phyloP scores from a whole-genome alignment of 2,113 vertebrate species.

The Neofelis nebulosa region DNA sequence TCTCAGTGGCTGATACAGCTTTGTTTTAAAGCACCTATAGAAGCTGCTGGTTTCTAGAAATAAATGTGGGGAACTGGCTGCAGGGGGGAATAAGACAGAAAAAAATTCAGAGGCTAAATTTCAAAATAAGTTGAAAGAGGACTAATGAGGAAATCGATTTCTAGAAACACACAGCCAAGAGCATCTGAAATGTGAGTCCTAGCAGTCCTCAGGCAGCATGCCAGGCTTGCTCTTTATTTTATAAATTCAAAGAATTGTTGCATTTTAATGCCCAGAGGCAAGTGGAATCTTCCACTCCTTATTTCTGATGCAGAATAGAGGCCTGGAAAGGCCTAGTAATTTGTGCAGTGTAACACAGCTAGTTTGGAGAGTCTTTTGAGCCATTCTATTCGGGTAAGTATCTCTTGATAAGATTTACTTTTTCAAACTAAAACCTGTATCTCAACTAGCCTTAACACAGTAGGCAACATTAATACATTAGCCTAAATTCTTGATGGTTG shows the following conservation, averaged over 20 bases:
- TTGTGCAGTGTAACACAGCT: neutral
- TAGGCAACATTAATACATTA: neutral
- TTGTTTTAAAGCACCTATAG: neutral
- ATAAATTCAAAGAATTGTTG: constrained; percentile 1
- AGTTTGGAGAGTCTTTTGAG: neutral
- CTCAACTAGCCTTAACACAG: neutral
- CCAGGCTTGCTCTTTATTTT: constrained; percentile 15
- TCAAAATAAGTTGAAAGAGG: constrained; percentile 42
- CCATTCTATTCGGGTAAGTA: neutral
- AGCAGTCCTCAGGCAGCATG: neutral
- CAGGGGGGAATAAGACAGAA: neutral
- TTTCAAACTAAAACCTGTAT: neutral
- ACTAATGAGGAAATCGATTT: constrained; percentile 51
- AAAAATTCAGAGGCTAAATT: constrained; percentile 4
- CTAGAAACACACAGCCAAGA: constrained; percentile 25
- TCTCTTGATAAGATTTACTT: neutral
- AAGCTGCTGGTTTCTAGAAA: constrained; percentile 37
- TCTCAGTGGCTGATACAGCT: neutral
- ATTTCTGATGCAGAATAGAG: neutral
- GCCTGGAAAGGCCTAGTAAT: neutral
- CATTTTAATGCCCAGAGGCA: neutral
- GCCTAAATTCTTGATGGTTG: neutral
- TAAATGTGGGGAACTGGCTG: neutral
- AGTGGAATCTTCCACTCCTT: neutral
- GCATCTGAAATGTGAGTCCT: neutral